Percentiles rank a stretch among this genome's conserved stretches.
Evolutionary conservation across 2,113 vertebrate species (phyloP).

Genomic region (Mixornis gularis): DNA sequence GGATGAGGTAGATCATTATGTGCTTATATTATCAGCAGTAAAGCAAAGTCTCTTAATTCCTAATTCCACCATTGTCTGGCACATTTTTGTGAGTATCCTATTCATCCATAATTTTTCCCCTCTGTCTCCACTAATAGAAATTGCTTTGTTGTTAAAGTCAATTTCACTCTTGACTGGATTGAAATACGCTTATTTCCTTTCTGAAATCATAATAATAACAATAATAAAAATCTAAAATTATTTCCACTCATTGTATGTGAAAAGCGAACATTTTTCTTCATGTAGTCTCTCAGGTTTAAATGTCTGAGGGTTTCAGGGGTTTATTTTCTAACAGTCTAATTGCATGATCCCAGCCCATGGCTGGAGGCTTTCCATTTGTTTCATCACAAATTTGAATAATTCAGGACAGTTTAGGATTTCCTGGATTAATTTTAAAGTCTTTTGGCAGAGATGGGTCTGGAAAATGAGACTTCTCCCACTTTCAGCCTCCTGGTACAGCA

Average conservation of each 20-base stretch:
- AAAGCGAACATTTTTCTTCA: conserved; percentile 1
- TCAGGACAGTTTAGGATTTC: background rate
- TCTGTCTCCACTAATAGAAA: conserved; percentile 16
- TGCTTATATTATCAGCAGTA: conserved; percentile 26
- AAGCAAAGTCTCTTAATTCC: conserved; percentile 36
- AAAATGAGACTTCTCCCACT: background rate
- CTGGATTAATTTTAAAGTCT: background rate
- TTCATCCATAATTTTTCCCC: background rate
- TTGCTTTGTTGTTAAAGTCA: conserved; percentile 57
- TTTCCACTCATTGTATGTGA: background rate
- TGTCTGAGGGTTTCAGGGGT: background rate
- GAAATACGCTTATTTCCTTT: conserved; percentile 51
- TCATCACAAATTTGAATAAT: background rate
- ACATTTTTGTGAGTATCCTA: conserved; percentile 17
- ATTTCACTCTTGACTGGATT: conserved; percentile 58
- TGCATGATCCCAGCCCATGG: background rate
- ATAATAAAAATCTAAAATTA: conserved; percentile 18
- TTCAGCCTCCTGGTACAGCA: background rate
- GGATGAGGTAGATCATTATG: background rate
- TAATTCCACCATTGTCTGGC: conserved; percentile 18
- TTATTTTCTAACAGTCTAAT: background rate
- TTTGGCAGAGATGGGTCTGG: background rate
- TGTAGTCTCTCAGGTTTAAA: background rate
- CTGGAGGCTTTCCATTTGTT: background rate
- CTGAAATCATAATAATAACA: conserved; percentile 42